These are phyloP conservation scores for Plecotus auritus DNA, from an alignment of 2,113 vertebrate genomes.

Conservation along the genomic window DNA sequence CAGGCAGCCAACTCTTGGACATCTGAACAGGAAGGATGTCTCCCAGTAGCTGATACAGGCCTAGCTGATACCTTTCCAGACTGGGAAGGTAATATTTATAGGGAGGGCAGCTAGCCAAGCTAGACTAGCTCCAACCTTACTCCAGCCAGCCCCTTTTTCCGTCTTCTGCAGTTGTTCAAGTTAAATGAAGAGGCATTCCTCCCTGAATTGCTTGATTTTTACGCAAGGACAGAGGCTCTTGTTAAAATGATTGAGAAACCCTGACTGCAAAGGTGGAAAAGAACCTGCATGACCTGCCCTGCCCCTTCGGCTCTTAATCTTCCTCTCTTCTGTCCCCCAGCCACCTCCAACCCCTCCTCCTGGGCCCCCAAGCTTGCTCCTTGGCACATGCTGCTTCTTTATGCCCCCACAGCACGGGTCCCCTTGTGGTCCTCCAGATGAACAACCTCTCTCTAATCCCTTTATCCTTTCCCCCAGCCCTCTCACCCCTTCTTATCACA, in stretches of 20 bases:
- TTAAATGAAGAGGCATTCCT: conserved; percentile 34
- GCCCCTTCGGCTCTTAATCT: neutral
- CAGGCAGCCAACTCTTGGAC: neutral
- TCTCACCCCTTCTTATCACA: neutral
- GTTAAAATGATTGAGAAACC: conserved; percentile 43
- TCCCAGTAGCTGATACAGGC: neutral
- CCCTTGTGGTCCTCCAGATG: neutral
- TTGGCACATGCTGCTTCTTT: neutral
- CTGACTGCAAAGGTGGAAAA: neutral
- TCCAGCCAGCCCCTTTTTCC: conserved; percentile 20
- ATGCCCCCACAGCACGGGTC: neutral
- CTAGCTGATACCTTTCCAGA: conserved; percentile 14
- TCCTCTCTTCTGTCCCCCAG: neutral
- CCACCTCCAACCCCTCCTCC: neutral
- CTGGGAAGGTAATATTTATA: conserved; percentile 31
- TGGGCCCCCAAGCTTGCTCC: neutral
- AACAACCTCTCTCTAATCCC: neutral
- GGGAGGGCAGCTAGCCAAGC: conserved; percentile 37
- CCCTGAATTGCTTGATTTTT: conserved; percentile 46
- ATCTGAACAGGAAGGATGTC: conserved; percentile 53
- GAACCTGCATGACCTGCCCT: neutral
- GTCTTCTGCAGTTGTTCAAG: conserved; percentile 23
- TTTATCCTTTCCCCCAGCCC: neutral
- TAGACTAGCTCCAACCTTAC: conserved; percentile 22
- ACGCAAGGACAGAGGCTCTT: neutral